Evolutionary conservation across 2,797 vertebrate genomes (phyloP).

Genomic region (Hemibagrus guttatus): DNA sequence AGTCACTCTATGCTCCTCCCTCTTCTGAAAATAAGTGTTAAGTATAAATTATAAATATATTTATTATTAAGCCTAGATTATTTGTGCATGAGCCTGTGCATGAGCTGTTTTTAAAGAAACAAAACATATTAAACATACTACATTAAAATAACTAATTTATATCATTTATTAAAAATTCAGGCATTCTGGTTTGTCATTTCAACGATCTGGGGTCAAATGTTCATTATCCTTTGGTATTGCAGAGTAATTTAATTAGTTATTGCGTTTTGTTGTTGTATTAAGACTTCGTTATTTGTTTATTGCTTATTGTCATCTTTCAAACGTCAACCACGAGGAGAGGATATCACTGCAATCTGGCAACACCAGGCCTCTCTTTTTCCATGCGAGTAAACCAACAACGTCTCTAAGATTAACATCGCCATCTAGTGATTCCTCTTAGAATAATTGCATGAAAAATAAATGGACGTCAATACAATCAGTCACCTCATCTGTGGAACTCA

Average conservation of each 20-base stretch:
- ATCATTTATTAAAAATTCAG: no score
- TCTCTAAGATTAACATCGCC: slow-evolving; percentile 19
- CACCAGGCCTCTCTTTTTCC: not conserved
- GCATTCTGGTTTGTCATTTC: not conserved
- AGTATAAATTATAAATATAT: no score
- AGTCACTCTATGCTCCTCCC: no score
- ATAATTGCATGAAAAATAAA: slow-evolving; percentile 7
- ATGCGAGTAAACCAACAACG: not conserved
- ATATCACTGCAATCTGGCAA: slow-evolving; percentile 25
- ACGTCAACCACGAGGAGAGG: rapidly evolving
- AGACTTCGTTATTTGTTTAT: not conserved
- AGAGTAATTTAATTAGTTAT: not conserved
- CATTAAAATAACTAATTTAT: not conserved
- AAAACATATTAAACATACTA: not conserved
- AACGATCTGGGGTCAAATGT: not conserved
- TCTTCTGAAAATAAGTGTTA: no score
- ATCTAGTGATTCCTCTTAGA: slow-evolving; percentile 24
- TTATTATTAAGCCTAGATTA: not conserved
- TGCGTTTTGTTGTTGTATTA: not conserved
- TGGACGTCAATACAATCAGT: not conserved
- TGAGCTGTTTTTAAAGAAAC: not conserved
- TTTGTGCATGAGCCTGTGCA: not conserved
- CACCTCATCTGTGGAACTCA: not conserved
- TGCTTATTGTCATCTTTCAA: not conserved
- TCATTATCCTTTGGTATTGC: not conserved